phyloP scores from a whole-genome alignment of 1,140 invertebrate genomes.

The Ooceraea biroi region DNA sequence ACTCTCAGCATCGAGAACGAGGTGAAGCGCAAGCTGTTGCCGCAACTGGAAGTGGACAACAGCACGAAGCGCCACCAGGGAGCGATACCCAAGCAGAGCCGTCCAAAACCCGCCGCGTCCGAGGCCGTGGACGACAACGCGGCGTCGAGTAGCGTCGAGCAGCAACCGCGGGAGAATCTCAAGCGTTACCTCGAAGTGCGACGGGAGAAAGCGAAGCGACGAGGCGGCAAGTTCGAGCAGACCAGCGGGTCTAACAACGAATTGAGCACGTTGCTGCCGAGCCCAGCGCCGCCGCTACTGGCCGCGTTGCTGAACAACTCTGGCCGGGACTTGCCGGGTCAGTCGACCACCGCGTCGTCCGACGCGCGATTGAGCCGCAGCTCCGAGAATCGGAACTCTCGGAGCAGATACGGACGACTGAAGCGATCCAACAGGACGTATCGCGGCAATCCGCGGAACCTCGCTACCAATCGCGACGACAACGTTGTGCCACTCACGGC shows the following conservation, averaged over 20 bases:
- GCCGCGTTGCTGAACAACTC: conserved; percentile 88
- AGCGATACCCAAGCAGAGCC: conserved; percentile 90
- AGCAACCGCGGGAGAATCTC: conserved; percentile 52
- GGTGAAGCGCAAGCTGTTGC: conserved; percentile 82
- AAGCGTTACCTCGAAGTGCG: conserved; percentile 85
- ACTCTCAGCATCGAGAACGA: conserved; percentile 87
- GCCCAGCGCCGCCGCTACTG: conserved; percentile 87
- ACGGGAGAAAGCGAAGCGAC: conserved; percentile 83
- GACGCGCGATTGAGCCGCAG: conserved; percentile 62
- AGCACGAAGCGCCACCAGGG: conserved; percentile 87
- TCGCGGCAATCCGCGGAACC: conserved; percentile 66
- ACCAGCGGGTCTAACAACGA: conserved; percentile 89
- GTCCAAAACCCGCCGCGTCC: conserved; percentile 72
- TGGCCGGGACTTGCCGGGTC: conserved; percentile 85
- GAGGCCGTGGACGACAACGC: conserved; percentile 64
- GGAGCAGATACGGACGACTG: conserved; percentile 64
- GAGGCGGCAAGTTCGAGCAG: conserved; percentile 84
- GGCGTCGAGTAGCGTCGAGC: conserved; percentile 25
- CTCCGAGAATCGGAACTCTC: conserved; percentile 57
- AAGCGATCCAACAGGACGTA: conserved; percentile 62
- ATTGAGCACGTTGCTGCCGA: conserved; percentile 88
- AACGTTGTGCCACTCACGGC: conserved; percentile 76
- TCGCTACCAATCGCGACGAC: conserved; percentile 74
- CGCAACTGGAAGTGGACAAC: conserved; percentile 79
- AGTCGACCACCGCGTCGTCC: conserved; percentile 61